Conservation (phyloP, 2,113 vertebrate genomes). For the Typhlomys cinereus region DNA sequence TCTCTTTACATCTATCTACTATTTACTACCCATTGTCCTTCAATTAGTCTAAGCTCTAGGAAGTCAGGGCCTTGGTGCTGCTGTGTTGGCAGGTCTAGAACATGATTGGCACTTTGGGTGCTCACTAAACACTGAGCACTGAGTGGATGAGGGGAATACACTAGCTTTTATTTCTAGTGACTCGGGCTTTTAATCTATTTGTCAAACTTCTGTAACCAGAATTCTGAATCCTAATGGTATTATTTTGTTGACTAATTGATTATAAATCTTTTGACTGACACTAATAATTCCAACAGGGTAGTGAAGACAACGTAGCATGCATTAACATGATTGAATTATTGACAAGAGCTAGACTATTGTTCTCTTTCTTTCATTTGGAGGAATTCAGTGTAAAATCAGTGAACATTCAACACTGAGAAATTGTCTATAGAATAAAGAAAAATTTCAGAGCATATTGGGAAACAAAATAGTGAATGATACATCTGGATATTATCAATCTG, state of each 20-base stretch:
- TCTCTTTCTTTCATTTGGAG: not conserved
- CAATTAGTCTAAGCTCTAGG: not conserved
- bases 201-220: not conserved
- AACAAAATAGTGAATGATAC: not conserved
- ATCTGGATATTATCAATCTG: not conserved
- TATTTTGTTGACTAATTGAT: conserved; percentile 13
- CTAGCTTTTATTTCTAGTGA: not conserved
- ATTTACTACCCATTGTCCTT: not conserved
- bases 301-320: not conserved
- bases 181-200: not conserved
- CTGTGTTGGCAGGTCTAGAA: not conserved
- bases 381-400: not conserved
- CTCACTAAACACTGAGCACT: not conserved
- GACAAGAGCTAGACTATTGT: not conserved
- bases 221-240: not conserved
- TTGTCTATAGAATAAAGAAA: not conserved
- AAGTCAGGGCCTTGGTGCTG: not conserved
- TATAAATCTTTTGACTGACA: not conserved
- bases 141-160: not conserved
- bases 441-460: not conserved
- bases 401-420: conserved; percentile 32
- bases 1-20: not conserved
- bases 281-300: not conserved
- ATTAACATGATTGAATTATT: not conserved
- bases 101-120: not conserved